A percentile compares a stretch with the other conserved stretches of the same genome.
Evolutionary conservation across 2,113 vertebrate genomes (phyloP).

Genomic region (Cinclus cinclus): DNA sequence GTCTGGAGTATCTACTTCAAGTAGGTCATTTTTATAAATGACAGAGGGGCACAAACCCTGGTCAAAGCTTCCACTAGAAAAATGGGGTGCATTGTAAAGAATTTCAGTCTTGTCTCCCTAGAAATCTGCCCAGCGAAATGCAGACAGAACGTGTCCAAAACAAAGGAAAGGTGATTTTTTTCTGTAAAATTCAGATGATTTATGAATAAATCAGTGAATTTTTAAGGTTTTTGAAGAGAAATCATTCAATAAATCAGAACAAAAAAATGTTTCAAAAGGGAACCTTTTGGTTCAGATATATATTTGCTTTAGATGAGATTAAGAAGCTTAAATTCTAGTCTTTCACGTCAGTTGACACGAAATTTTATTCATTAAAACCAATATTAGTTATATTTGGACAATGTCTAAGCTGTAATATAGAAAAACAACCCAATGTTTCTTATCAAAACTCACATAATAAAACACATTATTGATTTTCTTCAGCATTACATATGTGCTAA

Average conservation of each 20-base stretch:
- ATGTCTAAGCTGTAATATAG: slow-evolving; percentile 18
- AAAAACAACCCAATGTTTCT: not conserved
- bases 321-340: not conserved
- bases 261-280: not conserved
- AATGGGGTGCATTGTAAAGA: not conserved
- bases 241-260: not conserved
- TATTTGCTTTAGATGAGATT: slow-evolving; percentile 36
- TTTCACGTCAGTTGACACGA: slow-evolving; percentile 16
- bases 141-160: not conserved
- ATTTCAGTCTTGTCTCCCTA: not conserved
- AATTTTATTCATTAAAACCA: not conserved
- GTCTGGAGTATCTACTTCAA: not conserved
- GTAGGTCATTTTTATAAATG: not conserved
- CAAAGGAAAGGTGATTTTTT: not conserved
- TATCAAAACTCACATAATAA: slow-evolving; percentile 34
- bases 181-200: not conserved
- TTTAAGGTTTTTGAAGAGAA: not conserved
- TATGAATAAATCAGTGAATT: not conserved
- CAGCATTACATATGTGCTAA: not conserved
- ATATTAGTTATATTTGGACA: slow-evolving; percentile 28
- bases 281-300: not conserved
- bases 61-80: not conserved
- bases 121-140: not conserved
- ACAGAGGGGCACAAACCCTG: not conserved
- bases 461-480: slow-evolving; percentile 12